Conservation (phyloP, 2,797 vertebrate species). For the Neostethus bicornis region DNA sequence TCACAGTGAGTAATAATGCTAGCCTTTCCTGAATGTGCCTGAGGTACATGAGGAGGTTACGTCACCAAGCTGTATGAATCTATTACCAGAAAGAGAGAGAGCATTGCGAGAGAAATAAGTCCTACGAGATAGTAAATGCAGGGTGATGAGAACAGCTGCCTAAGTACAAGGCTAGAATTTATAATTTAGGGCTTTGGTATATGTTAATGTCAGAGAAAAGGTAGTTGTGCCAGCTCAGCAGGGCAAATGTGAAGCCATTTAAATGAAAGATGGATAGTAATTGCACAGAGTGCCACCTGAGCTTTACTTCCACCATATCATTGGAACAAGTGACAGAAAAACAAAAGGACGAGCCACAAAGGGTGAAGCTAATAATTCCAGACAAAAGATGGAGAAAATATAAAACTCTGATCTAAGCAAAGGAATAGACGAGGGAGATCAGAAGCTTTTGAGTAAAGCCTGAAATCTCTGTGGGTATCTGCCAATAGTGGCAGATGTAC, state of each 20-base stretch:
- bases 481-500: conserved; percentile 48
- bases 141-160: conserved; percentile 70
- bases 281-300: conserved; percentile 45
- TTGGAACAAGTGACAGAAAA: conserved; percentile 48
- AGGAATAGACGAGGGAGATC: conserved; percentile 27
- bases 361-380: conserved; percentile 28
- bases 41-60: conserved; percentile 60
- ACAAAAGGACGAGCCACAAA: conserved; percentile 29
- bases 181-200: conserved; percentile 67
- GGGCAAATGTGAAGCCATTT: conserved; percentile 39
- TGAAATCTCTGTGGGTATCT: conserved; percentile 35
- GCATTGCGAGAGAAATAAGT: conserved; percentile 37
- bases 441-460: conserved; percentile 40
- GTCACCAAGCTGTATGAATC: conserved; percentile 72
- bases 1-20: conserved; percentile 71
- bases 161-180: conserved; percentile 69
- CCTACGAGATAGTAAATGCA: conserved; percentile 54
- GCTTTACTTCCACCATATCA: conserved; percentile 25
- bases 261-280: conserved; percentile 65
- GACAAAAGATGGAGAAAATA: conserved; percentile 23
- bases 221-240: conserved; percentile 56
- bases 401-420: conserved; percentile 27
- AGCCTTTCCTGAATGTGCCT: conserved; percentile 66
- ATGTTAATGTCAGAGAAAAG: conserved; percentile 61
- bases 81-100: conserved; percentile 64